These are phyloP conservation scores for Anadara kagoshimensis DNA, from an alignment of 1,140 invertebrate species.

Conservation along the genomic window DNA sequence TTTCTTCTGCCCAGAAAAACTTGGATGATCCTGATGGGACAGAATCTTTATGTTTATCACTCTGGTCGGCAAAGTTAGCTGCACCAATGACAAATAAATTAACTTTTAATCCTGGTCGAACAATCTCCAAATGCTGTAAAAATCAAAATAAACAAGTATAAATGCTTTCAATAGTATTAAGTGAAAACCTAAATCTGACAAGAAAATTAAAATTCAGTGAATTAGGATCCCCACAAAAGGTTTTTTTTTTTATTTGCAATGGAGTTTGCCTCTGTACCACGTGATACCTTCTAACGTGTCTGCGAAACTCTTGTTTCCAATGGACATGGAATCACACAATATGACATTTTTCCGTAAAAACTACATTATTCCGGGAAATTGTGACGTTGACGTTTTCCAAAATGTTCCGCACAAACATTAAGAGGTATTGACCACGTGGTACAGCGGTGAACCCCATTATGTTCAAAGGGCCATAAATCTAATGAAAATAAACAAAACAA, in stretches of 20 bases:
- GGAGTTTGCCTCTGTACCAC: too few relatives aligned
- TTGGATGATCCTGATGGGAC: conserved; percentile 65
- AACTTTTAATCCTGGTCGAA: conserved; percentile 45
- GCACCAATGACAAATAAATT: conserved; percentile 73
- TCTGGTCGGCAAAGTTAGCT: conserved; percentile 71
- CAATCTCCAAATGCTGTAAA: conserved; percentile 64
- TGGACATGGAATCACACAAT: too few relatives aligned
- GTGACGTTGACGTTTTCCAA: too few relatives aligned
- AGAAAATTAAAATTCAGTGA: not conserved
- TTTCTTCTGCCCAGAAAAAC: conserved; percentile 70
- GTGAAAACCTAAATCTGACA: not conserved
- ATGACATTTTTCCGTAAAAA: too few relatives aligned
- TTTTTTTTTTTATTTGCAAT: not conserved
- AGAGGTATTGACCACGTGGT: too few relatives aligned
- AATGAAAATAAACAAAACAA: too few relatives aligned
- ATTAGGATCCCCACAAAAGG: not conserved
- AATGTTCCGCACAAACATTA: too few relatives aligned
- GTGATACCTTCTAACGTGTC: too few relatives aligned
- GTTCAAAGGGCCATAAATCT: too few relatives aligned
- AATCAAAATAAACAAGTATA: conserved; percentile 1
- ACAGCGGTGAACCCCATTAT: too few relatives aligned
- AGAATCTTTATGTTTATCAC: conserved; percentile 55
- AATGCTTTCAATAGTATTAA: not conserved
- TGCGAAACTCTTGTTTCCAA: too few relatives aligned
- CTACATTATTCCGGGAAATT: too few relatives aligned